Evolutionary conservation across 2,797 vertebrate genomes (phyloP).

Genomic region (Anguilla marmorata): DNA sequence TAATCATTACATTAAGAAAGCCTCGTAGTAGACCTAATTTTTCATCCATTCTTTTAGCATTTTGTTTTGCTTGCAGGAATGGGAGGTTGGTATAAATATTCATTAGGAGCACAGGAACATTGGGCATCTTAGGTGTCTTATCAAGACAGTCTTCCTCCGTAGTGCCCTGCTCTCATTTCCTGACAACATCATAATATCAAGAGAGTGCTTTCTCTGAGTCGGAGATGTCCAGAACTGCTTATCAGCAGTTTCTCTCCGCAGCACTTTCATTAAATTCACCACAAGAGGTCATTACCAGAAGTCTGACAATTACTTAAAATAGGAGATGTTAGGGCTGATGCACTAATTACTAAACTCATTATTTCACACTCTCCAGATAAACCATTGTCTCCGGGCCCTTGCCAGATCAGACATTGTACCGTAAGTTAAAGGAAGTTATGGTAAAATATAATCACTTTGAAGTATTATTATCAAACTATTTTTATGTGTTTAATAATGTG

Average conservation of each 20-base stretch:
- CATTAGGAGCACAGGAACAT: neutral
- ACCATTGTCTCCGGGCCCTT: neutral
- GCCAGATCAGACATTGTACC: neutral
- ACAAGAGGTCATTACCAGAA: slow-evolving; percentile 78
- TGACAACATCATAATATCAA: slow-evolving; percentile 26
- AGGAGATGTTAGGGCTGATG: neutral
- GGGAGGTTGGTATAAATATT: neutral
- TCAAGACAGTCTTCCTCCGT: neutral
- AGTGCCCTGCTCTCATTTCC: neutral
- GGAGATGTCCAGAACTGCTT: slow-evolving; percentile 71
- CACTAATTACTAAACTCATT: slow-evolving; percentile 15
- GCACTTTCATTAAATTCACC: slow-evolving; percentile 76
- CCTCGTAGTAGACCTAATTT: neutral
- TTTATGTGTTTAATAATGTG: neutral
- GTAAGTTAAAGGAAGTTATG: neutral
- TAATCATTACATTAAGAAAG: neutral
- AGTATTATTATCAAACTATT: neutral
- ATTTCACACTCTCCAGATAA: slow-evolving; percentile 1
- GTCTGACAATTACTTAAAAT: slow-evolving; percentile 32
- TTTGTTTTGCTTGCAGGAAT: slow-evolving; percentile 7
- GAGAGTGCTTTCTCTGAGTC: slow-evolving; percentile 29
- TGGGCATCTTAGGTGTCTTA: neutral
- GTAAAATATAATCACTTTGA: neutral
- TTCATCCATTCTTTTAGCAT: neutral
- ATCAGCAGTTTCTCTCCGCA: slow-evolving; percentile 75